Conservation (phyloP, 2,888 invertebrate species). For the Bhutanitis thaidina region DNA sequence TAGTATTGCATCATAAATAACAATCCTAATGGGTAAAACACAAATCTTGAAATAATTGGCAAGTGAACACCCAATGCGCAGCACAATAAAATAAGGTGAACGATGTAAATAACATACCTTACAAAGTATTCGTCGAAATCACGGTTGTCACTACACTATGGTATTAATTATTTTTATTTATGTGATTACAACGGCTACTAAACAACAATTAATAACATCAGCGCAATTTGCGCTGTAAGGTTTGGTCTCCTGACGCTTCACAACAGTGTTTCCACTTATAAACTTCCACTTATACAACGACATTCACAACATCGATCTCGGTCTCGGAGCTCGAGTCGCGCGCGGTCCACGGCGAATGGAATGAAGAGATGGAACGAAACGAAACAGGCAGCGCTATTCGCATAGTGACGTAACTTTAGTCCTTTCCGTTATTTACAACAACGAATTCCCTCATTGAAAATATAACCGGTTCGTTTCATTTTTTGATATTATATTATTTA, state of each 20-base stretch:
- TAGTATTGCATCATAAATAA: neutral
- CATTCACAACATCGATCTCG: conserved; percentile 54
- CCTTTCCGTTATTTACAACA: conserved; percentile 11
- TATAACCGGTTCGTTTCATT: no score
- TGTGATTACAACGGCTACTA: conserved; percentile 26
- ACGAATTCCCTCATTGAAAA: conserved; percentile 8
- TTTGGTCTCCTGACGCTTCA: conserved; percentile 55
- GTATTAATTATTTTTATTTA: conserved; percentile 30
- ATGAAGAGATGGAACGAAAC: no score
- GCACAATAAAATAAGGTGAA: conserved; percentile 53
- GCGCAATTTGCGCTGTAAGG: conserved; percentile 48
- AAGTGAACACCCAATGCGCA: conserved; percentile 51
- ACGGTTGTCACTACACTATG: conserved; percentile 35
- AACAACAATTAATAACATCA: conserved; percentile 45
- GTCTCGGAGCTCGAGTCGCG: conserved; percentile 39
- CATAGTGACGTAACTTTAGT: conserved; percentile 29
- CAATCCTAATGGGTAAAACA: neutral
- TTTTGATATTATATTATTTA: no score
- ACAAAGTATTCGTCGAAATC: conserved; percentile 36
- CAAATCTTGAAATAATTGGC: conserved; percentile 33
- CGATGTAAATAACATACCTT: conserved; percentile 63
- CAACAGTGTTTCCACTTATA: conserved; percentile 53
- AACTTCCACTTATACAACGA: no score
- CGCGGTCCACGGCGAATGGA: conserved; percentile 33
- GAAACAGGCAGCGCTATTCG: conserved; percentile 34